Percentiles rank a stretch among this genome's conserved stretches.
Conservation (phyloP, 1,140 invertebrate genomes). For the Tetraneura akinire region DNA sequence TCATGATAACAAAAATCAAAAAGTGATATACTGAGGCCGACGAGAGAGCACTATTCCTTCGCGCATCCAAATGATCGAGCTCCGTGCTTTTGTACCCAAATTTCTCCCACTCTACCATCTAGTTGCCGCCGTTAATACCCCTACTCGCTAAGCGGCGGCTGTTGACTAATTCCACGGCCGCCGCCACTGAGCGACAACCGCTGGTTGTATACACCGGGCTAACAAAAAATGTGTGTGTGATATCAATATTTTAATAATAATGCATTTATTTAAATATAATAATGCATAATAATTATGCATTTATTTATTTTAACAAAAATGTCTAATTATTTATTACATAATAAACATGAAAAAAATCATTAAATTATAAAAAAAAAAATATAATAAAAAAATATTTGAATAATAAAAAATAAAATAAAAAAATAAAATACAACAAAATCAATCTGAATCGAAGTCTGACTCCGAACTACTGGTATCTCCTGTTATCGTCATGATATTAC, state of each 20-base stretch:
- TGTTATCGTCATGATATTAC: not conserved
- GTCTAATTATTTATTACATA: not conserved
- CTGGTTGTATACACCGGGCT: too few relatives aligned
- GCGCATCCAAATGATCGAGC: not conserved
- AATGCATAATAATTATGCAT: too few relatives aligned
- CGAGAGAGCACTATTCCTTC: not conserved
- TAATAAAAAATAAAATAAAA: too few relatives aligned
- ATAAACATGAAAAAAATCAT: not conserved
- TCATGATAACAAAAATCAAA: too few relatives aligned
- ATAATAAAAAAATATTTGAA: not conserved
- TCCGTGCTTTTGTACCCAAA: conserved; percentile 1
- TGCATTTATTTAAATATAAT: too few relatives aligned
- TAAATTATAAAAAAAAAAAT: not conserved
- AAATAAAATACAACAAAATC: not conserved
- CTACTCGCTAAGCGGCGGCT: not conserved
- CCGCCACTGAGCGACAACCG: too few relatives aligned
- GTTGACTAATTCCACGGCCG: not conserved
- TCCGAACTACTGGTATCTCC: conserved; percentile 1
- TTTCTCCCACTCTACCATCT: conserved; percentile 16
- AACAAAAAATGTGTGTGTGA: not conserved
- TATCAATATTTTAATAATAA: not conserved
- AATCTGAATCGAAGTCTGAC: not conserved
- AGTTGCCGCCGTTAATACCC: conserved; percentile 9
- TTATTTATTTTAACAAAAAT: conserved; percentile 8
- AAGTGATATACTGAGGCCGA: not conserved